Evolutionary conservation across 2,888 invertebrate species (phyloP).

Genomic region (Tuta absoluta): DNA sequence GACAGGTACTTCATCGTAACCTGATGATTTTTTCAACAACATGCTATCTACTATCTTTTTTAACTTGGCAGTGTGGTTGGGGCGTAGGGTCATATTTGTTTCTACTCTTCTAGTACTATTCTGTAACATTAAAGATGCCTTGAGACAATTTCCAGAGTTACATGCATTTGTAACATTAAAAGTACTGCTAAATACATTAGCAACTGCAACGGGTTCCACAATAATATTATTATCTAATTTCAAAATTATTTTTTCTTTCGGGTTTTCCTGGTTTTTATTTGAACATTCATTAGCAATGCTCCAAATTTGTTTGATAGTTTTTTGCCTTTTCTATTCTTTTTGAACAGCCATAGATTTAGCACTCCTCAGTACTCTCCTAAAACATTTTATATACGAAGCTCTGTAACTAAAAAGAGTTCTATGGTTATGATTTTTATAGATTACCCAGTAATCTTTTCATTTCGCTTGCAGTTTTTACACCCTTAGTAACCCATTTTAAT

Average conservation of each 20-base stretch:
- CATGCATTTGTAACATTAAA: too few species aligned
- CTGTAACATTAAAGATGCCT: too few species aligned
- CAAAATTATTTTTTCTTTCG: neutral
- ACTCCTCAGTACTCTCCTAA: neutral
- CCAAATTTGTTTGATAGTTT: neutral
- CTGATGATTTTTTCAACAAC: too few species aligned
- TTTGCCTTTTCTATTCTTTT: neutral
- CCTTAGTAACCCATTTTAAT: neutral
- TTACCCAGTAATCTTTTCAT: neutral
- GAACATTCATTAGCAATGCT: neutral
- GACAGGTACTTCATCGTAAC: too few species aligned
- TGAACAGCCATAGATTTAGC: neutral
- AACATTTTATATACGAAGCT: neutral
- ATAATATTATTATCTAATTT: neutral
- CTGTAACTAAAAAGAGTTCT: neutral
- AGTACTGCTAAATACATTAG: too few species aligned
- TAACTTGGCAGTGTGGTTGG: too few species aligned
- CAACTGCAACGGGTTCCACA: too few species aligned
- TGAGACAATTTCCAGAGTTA: too few species aligned
- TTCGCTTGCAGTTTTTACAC: neutral
- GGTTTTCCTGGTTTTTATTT: neutral
- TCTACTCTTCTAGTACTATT: too few species aligned
- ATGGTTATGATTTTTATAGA: too few species aligned
- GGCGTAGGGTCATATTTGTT: too few species aligned
- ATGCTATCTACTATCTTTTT: too few species aligned